These are phyloP conservation scores for Notodromas monacha DNA, from an alignment of 2,888 invertebrate species.

Conservation along the genomic window DNA sequence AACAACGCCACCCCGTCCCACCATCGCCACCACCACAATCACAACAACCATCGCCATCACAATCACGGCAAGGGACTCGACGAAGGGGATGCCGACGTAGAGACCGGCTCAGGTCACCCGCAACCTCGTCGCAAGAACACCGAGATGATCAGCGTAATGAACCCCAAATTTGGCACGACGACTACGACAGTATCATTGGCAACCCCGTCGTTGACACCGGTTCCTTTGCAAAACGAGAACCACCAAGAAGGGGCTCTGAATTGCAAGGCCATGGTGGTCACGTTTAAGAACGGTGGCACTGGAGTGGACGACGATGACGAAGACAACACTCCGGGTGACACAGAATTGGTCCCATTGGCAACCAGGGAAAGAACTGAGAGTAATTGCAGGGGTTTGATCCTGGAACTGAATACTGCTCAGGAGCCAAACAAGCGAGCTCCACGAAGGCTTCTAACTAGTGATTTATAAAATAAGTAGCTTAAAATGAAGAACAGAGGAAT, in stretches of 20 bases:
- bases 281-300: constrained; percentile 7
- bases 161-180: too few species aligned
- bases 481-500: too few species aligned
- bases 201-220: too few species aligned
- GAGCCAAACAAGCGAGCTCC: too few species aligned
- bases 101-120: too few species aligned
- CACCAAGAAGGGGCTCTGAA: constrained; percentile 10
- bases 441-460: too few species aligned
- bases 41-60: constrained; percentile 10
- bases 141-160: constrained; percentile 15
- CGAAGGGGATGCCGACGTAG: too few species aligned
- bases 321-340: background rate
- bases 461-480: too few species aligned
- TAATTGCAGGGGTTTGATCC: constrained; percentile 9
- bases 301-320: background rate
- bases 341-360: constrained; percentile 6
- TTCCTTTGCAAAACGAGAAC: background rate
- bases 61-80: constrained; percentile 8
- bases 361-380: constrained; percentile 6
- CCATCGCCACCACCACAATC: constrained; percentile 14
- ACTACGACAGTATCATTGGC: constrained; percentile 10
- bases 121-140: constrained; percentile 11
- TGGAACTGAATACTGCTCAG: too few species aligned
- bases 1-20: too few species aligned
- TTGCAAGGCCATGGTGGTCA: constrained; percentile 10